A percentile compares a stretch with the other conserved stretches of the same genome.
These are phyloP conservation scores for Phanerotoma sp. DNA, from an alignment of 2,888 invertebrate species.

Conservation along the genomic window DNA sequence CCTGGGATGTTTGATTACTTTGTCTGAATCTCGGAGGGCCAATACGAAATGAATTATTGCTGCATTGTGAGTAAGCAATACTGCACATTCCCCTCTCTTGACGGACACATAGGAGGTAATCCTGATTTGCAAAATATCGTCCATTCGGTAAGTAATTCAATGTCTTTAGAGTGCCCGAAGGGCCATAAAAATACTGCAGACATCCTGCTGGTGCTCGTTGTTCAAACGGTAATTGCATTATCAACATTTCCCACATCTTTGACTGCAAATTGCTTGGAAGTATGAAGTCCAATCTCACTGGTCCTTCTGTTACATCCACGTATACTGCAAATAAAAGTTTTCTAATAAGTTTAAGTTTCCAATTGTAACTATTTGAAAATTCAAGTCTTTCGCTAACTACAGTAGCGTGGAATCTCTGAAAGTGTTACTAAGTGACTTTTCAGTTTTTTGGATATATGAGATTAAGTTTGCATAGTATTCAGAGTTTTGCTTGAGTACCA, in stretches of 20 bases:
- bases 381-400: too few relatives aligned
- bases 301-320: slow-evolving; percentile 66
- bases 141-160: slow-evolving; percentile 84
- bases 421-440: too few relatives aligned
- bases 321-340: slow-evolving; percentile 62
- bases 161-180: slow-evolving; percentile 69
- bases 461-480: too few relatives aligned
- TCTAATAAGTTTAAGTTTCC: too few relatives aligned
- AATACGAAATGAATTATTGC: slow-evolving; percentile 74
- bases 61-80: slow-evolving; percentile 75
- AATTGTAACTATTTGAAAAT: too few relatives aligned
- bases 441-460: too few relatives aligned
- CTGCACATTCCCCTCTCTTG: slow-evolving; percentile 72
- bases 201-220: slow-evolving; percentile 77
- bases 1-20: slow-evolving; percentile 5
- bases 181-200: slow-evolving; percentile 70
- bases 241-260: slow-evolving; percentile 76
- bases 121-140: slow-evolving; percentile 75
- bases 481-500: too few relatives aligned
- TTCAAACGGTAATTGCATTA: slow-evolving; percentile 76
- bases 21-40: slow-evolving; percentile 58
- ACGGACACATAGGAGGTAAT: slow-evolving; percentile 75
- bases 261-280: slow-evolving; percentile 67
- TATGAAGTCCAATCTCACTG: slow-evolving; percentile 58
- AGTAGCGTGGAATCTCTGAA: too few relatives aligned